Percentiles rank a stretch among this genome's conserved stretches.
Conservation (phyloP, 2,888 invertebrate genomes). For the Hydropsyche betteni region DNA sequence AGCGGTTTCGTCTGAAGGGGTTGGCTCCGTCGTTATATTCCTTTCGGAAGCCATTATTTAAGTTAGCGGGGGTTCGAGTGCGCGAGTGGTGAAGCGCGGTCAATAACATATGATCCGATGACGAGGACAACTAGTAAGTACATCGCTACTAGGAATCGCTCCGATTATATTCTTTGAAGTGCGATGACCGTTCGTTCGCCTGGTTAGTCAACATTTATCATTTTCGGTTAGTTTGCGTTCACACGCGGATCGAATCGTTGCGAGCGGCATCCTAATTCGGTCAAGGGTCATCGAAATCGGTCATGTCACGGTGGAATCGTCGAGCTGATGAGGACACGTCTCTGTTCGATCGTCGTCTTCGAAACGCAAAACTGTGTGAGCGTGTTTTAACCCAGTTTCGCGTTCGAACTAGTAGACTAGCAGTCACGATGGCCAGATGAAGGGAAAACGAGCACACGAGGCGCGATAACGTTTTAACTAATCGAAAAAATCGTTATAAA, state of each 20-base stretch:
- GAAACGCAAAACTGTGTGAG: conserved; percentile 11
- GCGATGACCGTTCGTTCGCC: no score
- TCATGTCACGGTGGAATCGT: conserved; percentile 7
- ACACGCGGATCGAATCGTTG: no score
- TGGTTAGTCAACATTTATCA: no score
- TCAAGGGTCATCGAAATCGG: conserved; percentile 25
- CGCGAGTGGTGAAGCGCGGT: background rate
- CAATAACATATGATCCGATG: conserved; percentile 17
- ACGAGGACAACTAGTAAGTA: conserved; percentile 15
- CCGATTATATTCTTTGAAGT: background rate
- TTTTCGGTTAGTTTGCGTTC: no score
- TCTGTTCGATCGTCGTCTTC: background rate
- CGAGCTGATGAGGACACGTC: conserved; percentile 6
- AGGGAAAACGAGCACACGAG: conserved; percentile 32
- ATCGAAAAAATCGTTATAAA: conserved; percentile 18
- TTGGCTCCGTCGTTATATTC: no score
- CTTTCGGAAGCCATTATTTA: no score
- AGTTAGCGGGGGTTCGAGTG: no score
- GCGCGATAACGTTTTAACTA: conserved; percentile 9
- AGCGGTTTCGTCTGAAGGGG: no score
- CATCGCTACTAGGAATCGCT: no score
- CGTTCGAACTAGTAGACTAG: conserved; percentile 6
- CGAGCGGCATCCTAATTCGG: conserved; percentile 2
- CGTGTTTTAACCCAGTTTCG: conserved; percentile 23
- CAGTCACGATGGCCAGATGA: conserved; percentile 28